Evolutionary conservation across 2,113 vertebrate species (phyloP).

Genomic region (Phoenicopterus ruber): DNA sequence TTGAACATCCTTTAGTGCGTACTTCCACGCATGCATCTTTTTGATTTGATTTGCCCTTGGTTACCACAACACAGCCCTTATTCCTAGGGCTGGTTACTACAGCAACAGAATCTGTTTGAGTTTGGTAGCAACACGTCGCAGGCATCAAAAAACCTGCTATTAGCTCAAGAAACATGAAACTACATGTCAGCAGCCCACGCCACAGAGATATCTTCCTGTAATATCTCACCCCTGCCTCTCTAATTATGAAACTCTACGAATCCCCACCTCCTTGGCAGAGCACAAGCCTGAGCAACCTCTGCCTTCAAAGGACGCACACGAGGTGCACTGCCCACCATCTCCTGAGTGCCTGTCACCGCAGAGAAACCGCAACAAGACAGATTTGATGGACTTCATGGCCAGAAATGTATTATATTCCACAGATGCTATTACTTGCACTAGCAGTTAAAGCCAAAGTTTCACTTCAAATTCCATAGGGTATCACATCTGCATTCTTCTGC

Average conservation of each 20-base stretch:
- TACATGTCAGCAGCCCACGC: not conserved
- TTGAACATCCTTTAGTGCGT: not conserved
- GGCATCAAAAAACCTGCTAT: not conserved
- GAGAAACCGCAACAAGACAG: not conserved
- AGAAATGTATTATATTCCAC: not conserved
- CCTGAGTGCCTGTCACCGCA: not conserved
- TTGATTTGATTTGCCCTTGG: not conserved
- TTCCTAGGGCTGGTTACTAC: constrained; percentile 26
- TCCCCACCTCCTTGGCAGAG: not conserved
- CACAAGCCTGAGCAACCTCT: not conserved
- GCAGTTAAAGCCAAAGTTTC: not conserved
- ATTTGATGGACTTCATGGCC: not conserved
- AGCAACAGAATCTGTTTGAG: constrained; percentile 21
- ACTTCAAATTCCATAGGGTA: not conserved
- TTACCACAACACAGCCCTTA: not conserved
- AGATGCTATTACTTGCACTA: not conserved
- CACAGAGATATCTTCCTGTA: not conserved
- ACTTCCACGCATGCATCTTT: not conserved
- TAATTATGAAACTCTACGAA: not conserved
- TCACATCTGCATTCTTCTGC: not conserved
- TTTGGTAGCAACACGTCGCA: not conserved
- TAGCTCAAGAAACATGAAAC: not conserved
- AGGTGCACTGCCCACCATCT: not conserved
- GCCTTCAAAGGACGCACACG: not conserved
- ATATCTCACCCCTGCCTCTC: not conserved